Evolutionary conservation across 2,113 vertebrate genomes (phyloP), one percentile per base, ranked within the genome.

Genomic region (Epinephelus moara): DNA sequence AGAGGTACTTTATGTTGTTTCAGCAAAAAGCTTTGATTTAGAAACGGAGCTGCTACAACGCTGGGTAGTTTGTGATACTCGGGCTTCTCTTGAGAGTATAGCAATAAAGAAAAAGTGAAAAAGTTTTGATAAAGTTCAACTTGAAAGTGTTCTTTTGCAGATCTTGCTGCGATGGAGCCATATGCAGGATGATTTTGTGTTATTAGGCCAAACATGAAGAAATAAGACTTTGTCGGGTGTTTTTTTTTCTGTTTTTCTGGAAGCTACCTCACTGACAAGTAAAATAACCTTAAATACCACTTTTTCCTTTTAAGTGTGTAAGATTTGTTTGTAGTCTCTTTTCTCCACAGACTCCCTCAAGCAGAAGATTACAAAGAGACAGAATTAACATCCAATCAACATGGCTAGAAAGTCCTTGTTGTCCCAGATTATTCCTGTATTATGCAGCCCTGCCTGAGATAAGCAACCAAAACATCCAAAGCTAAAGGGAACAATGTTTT

Each of bases 391-490:
- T 71, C 70, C 59, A 75, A 50, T 21, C 45, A 61, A 33, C 64
- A 66, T 59, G 55, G 33, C 19, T 73, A 21, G 18, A 53, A 72
- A 70, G 19, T 49, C 68, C 52, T 77, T 74, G 17, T 70, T 75
- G 70, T 81, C 78, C 61, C 63, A 59, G 53, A 85, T 85, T 73
- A 70, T 85, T 80, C 55, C 69, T 68, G 56, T 64, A 67, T 76
- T 79, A 63, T 81, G 55, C 69, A 85, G 61, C 21, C 30, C 30
- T 21, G 27, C 63, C 56, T 61, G 40, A 79, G 61, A 82, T 83
- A 70, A 70, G 67, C 42, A 50, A 76, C 61, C 57, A 50, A 25
- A 66, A 30, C 56, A 69, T 50, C 42, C 50, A 62, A 42, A 63
- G 55, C 74, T 69, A 33, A 78, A 50, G 50, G 61, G 42, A 75